Evolutionary conservation across 2,888 invertebrate genomes (phyloP).

Genomic region (Ashinkailepas kermadecensis): DNA sequence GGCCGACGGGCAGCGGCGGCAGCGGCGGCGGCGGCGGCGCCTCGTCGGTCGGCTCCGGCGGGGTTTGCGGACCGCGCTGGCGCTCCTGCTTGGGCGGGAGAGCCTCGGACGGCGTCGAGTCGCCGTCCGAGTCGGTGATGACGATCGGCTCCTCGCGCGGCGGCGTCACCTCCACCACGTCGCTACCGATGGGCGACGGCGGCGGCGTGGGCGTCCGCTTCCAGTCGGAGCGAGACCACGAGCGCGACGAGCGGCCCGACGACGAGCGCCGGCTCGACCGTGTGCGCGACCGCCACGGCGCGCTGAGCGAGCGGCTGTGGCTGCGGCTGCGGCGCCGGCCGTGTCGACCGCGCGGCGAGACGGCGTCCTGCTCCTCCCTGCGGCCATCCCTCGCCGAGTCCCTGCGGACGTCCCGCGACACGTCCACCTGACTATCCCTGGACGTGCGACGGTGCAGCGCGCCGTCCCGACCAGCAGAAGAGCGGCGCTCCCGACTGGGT

Average conservation of each 20-base stretch:
- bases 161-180: slow-evolving; percentile 48
- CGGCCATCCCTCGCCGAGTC: too few relatives aligned
- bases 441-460: too few relatives aligned
- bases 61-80: neutral
- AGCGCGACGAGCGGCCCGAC: slow-evolving; percentile 21
- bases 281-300: slow-evolving; percentile 40
- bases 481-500: too few relatives aligned
- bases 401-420: too few relatives aligned
- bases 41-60: neutral
- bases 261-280: slow-evolving; percentile 14
- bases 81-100: slow-evolving; percentile 25
- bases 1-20: neutral
- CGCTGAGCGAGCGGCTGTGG: neutral
- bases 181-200: slow-evolving; percentile 50
- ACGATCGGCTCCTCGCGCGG: slow-evolving; percentile 74
- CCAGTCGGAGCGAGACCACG: slow-evolving; percentile 43
- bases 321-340: slow-evolving; percentile 40
- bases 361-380: too few relatives aligned
- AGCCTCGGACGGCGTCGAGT: slow-evolving; percentile 33
- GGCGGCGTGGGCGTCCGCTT: slow-evolving; percentile 71
- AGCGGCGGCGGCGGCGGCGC: neutral
- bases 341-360: slow-evolving; percentile 32
- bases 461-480: too few relatives aligned
- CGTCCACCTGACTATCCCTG: too few relatives aligned
- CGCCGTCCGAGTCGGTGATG: slow-evolving; percentile 67